Percentiles rank a stretch among this genome's conserved stretches.
Conservation (phyloP, 2,797 vertebrate species). For the Tapirus indicus region DNA sequence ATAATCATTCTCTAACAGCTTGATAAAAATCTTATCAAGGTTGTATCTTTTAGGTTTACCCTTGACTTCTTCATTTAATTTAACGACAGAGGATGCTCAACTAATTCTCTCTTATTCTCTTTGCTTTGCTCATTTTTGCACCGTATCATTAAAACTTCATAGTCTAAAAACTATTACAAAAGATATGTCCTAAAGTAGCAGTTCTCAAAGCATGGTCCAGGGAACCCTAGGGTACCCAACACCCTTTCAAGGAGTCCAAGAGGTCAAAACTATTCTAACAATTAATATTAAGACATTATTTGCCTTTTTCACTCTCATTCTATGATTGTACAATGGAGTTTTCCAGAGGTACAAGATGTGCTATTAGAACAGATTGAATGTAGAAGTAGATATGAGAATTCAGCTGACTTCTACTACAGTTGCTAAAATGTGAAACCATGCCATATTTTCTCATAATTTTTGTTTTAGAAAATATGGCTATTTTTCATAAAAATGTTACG, state of each 20-base stretch:
- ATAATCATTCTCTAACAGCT: background rate
- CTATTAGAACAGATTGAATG: background rate
- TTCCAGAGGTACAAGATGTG: background rate
- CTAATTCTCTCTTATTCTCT: background rate
- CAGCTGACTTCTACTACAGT: background rate
- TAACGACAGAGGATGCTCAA: background rate
- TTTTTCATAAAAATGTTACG: conserved; percentile 27
- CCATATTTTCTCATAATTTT: background rate
- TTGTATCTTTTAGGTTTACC: background rate
- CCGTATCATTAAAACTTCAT: background rate
- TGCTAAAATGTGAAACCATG: background rate
- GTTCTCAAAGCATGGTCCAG: background rate
- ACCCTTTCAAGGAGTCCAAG: background rate
- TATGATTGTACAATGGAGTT: background rate
- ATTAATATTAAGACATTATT: background rate
- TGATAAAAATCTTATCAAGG: background rate
- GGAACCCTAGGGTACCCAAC: background rate
- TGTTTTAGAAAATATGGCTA: background rate
- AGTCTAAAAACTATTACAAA: background rate
- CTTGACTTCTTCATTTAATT: conserved; percentile 16
- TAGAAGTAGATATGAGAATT: background rate
- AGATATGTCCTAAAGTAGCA: background rate
- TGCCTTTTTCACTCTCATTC: background rate
- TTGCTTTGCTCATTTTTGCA: background rate
- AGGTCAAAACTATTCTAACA: background rate